A percentile compares a stretch with the other conserved stretches of the same genome.
phyloP scores from a whole-genome alignment of 2,888 invertebrate genomes.

The Sinodicranocentrus sp. region DNA sequence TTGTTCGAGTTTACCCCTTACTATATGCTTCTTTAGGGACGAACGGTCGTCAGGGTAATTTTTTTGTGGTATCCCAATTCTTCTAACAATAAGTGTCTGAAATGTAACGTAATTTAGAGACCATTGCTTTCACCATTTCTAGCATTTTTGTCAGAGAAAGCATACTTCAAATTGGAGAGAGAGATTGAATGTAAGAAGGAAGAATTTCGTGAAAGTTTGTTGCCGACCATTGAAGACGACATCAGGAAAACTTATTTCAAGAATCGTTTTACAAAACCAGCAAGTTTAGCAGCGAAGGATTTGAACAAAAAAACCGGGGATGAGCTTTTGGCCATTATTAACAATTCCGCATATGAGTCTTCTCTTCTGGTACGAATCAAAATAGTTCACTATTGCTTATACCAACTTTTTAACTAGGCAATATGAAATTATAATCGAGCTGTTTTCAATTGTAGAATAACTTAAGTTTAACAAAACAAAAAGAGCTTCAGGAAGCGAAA shows the following conservation, averaged over 20 bases:
- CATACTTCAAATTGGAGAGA: background rate
- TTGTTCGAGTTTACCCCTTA: background rate
- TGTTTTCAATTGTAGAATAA: background rate
- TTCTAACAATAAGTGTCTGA: background rate
- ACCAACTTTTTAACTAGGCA: background rate
- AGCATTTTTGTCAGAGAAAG: background rate
- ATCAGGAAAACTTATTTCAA: background rate
- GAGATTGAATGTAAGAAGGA: background rate
- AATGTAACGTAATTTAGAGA: background rate
- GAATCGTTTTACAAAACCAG: background rate
- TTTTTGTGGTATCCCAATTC: background rate
- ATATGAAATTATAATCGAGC: background rate
- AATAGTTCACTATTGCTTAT: background rate
- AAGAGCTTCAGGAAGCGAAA: background rate
- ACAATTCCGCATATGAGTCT: background rate
- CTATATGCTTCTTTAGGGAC: background rate
- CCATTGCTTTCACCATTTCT: background rate
- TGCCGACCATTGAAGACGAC: background rate
- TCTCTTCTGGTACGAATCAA: background rate
- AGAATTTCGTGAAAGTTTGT: background rate
- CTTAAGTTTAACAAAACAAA: background rate
- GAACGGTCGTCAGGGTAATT: background rate
- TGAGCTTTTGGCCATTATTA: background rate
- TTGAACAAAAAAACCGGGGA: too few species aligned
- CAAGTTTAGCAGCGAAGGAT: background rate